phyloP scores from a whole-genome alignment of 2,113 vertebrate species.

The Catagonus wagneri region DNA sequence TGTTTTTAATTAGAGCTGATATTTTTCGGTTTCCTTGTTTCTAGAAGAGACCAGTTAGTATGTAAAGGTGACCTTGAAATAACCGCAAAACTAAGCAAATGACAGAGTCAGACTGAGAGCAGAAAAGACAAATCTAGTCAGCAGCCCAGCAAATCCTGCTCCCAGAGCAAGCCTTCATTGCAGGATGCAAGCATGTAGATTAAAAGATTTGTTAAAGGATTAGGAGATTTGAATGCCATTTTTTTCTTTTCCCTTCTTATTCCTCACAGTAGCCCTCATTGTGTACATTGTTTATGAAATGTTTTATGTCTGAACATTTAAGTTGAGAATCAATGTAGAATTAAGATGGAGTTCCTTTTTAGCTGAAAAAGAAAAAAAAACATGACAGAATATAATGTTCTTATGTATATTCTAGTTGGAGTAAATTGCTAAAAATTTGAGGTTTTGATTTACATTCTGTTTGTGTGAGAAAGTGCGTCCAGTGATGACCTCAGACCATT shows the following conservation, averaged over 20 bases:
- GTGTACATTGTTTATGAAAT: conserved; percentile 29
- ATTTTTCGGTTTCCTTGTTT: background rate
- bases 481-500: background rate
- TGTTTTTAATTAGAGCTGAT: background rate
- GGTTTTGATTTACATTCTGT: background rate
- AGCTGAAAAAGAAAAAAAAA: background rate
- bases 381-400: background rate
- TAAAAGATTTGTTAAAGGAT: conserved; percentile 67
- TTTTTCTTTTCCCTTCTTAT: background rate
- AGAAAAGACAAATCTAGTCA: background rate
- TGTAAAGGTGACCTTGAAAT: background rate
- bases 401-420: background rate
- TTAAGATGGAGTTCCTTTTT: background rate
- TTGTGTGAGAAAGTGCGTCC: background rate
- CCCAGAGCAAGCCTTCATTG: background rate
- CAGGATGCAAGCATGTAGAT: background rate
- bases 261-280: background rate
- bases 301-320: background rate
- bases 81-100: background rate
- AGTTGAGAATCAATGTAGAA: conserved; percentile 1
- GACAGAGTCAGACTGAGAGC: background rate
- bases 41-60: background rate
- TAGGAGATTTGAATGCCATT: background rate
- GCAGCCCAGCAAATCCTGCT: background rate
- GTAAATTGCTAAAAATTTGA: background rate